Percentiles rank a stretch among this genome's conserved stretches.
phyloP scores from a whole-genome alignment of 2,113 vertebrate genomes.

The Mionectes macconnelli region DNA sequence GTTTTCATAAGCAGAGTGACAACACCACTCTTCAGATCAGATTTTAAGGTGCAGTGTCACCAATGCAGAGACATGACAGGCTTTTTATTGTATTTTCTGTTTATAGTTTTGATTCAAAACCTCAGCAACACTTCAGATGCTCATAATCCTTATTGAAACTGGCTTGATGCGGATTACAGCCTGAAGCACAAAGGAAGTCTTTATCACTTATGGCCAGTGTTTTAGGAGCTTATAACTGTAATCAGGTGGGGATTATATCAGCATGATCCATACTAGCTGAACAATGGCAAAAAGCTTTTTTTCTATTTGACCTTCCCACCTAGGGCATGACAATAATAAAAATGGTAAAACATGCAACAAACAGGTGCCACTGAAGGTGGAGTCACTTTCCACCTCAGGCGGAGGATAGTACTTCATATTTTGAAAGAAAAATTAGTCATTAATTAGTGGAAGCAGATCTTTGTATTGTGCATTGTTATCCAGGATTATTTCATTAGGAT shows the following conservation, averaged over 20 bases:
- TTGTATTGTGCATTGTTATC: constrained; percentile 55
- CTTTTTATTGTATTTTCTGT: neutral
- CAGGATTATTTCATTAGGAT: constrained; percentile 70
- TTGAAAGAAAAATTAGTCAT: constrained; percentile 27
- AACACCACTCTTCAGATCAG: fast-evolving
- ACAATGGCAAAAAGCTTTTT: neutral
- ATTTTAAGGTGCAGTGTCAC: neutral
- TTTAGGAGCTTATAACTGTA: constrained; percentile 62
- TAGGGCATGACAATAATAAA: neutral
- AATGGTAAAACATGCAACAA: neutral
- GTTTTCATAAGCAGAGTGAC: neutral
- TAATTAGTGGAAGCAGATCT: constrained; percentile 52
- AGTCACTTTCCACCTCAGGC: neutral
- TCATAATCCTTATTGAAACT: constrained; percentile 57
- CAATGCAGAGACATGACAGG: neutral
- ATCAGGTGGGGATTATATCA: constrained; percentile 60
- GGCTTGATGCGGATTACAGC: constrained; percentile 48
- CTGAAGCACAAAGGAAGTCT: constrained; percentile 58
- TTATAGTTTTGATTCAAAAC: constrained; percentile 29
- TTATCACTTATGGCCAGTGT: constrained; percentile 58
- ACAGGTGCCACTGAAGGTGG: neutral
- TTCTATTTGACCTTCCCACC: neutral
- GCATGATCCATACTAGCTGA: constrained; percentile 35
- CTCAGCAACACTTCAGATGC: constrained; percentile 17
- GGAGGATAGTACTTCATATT: neutral